These are phyloP conservation scores for Apantesis nais DNA, from an alignment of 2,888 invertebrate genomes.

Conservation along the genomic window DNA sequence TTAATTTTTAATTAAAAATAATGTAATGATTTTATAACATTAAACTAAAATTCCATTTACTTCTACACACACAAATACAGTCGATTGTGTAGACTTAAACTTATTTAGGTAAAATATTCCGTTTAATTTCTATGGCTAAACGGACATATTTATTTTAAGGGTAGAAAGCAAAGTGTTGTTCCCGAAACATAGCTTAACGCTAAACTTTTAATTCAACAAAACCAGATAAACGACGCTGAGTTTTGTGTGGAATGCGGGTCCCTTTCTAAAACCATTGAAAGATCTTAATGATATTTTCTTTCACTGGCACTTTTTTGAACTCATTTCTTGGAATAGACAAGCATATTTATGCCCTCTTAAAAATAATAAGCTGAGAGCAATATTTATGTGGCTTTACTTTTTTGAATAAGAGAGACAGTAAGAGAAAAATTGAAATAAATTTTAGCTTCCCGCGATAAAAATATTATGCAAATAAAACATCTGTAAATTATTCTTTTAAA, in stretches of 20 bases:
- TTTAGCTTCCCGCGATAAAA: neutral
- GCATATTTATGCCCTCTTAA: neutral
- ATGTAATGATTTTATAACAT: neutral
- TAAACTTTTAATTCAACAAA: constrained; percentile 1
- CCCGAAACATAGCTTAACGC: neutral
- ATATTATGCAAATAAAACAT: neutral
- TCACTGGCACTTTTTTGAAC: neutral
- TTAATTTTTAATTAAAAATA: too few species aligned
- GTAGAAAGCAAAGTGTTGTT: constrained; percentile 1
- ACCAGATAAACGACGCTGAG: neutral
- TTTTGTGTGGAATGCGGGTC: constrained; percentile 5
- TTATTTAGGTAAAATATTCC: neutral
- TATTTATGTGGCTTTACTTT: neutral
- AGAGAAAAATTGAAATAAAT: neutral
- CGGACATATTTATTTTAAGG: neutral
- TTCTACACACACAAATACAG: neutral
- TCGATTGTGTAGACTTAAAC: neutral
- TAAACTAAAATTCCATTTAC: neutral
- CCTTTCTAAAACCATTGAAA: neutral
- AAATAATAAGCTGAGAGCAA: neutral
- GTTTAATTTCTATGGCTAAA: neutral
- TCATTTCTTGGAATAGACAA: neutral
- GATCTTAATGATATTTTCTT: constrained; percentile 1
- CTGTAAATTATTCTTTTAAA: neutral
- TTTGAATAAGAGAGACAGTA: neutral